Percentiles rank a stretch among this genome's conserved stretches.
Evolutionary conservation across 2,797 vertebrate species (phyloP).

Genomic region (Scleropages formosus): DNA sequence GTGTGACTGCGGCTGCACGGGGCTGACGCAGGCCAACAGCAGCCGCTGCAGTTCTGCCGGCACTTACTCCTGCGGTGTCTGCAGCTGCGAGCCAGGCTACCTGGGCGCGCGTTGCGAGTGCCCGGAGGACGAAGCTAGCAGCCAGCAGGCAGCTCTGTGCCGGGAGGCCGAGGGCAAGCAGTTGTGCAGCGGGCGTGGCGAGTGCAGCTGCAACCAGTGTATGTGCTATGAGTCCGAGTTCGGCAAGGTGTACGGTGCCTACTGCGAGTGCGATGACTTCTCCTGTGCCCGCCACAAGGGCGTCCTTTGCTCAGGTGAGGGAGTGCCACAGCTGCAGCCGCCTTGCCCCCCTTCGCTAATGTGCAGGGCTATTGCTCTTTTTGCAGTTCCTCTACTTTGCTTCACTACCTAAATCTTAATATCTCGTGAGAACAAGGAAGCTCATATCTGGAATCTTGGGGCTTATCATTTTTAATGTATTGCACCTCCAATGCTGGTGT

Average conservation of each 20-base stretch:
- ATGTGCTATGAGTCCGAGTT: conserved; percentile 94
- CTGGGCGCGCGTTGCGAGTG: conserved; percentile 90
- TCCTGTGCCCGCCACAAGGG: conserved; percentile 95
- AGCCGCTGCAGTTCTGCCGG: conserved; percentile 81
- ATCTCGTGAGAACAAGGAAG: no score
- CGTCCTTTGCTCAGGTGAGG: conserved; percentile 90
- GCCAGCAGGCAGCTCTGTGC: conserved; percentile 75
- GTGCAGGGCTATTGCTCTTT: no score
- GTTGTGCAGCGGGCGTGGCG: conserved; percentile 87
- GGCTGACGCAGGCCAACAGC: conserved; percentile 63
- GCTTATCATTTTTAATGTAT: no score
- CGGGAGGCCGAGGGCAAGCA: conserved; percentile 88
- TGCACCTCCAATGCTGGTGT: no score
- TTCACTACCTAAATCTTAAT: no score
- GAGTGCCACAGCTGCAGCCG: not conserved
- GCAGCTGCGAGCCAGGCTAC: conserved; percentile 79
- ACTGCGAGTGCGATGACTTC: conserved; percentile 97
- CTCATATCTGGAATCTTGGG: no score
- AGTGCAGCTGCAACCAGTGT: conserved; percentile 96
- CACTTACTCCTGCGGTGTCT: conserved; percentile 83
- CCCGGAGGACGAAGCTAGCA: conserved; percentile 77
- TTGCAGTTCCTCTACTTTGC: no score
- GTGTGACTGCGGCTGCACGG: conserved; percentile 82
- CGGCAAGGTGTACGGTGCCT: conserved; percentile 94
- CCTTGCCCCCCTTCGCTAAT: no score